phyloP scores from a whole-genome alignment of 2,797 vertebrate species.

The Capromys pilorides region DNA sequence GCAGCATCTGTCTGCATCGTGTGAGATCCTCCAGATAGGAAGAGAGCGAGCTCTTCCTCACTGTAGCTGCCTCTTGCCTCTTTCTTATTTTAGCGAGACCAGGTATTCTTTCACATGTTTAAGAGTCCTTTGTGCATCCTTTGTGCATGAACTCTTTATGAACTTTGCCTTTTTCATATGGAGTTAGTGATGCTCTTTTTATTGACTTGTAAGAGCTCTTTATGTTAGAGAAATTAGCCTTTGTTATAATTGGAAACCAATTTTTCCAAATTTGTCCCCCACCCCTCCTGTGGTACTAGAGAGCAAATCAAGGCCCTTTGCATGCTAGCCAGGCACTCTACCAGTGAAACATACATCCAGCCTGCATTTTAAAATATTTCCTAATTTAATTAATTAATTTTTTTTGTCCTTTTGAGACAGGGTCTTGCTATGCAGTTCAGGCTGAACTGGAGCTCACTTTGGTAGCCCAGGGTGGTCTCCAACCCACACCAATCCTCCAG shows the following conservation, averaged over 20 bases:
- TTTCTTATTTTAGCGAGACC: constrained; percentile 11
- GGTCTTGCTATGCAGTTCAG: too few species aligned
- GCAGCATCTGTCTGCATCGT: background rate
- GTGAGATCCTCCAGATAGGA: background rate
- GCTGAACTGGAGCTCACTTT: too few species aligned
- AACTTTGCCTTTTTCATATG: constrained; percentile 29
- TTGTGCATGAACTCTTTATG: constrained; percentile 38
- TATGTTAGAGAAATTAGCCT: constrained; percentile 44
- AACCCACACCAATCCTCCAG: too few species aligned
- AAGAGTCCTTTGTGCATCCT: constrained; percentile 5
- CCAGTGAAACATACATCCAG: background rate
- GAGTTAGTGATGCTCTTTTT: constrained; percentile 21
- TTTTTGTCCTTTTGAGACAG: too few species aligned
- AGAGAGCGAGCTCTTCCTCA: background rate
- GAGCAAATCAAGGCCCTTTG: background rate
- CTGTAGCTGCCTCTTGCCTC: background rate
- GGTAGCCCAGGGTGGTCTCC: too few species aligned
- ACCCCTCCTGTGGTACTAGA: background rate
- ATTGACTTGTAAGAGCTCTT: constrained; percentile 19
- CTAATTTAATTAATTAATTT: too few species aligned
- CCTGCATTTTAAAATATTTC: background rate
- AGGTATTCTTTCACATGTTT: background rate
- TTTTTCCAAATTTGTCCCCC: constrained; percentile 17
- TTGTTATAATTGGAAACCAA: constrained; percentile 25
- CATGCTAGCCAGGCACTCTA: background rate